A percentile compares a stretch with the other conserved stretches of the same genome.
Conservation (phyloP, 92 coral and sea anemone species). For the Virgularia gustaviana region DNA sequence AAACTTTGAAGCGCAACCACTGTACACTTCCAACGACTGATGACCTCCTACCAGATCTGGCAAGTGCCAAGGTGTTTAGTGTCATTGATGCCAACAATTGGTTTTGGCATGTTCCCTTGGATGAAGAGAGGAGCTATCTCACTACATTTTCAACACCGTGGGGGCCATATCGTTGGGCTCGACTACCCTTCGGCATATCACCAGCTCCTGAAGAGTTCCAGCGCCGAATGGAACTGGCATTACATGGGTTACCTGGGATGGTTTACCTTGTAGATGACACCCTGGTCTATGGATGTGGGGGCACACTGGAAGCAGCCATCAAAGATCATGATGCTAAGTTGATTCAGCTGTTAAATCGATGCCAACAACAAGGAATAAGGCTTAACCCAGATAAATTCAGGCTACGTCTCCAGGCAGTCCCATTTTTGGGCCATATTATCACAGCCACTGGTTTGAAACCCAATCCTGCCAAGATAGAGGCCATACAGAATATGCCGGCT, state of each 20-base stretch:
- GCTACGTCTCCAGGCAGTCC: conserved; percentile 20
- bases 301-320: conserved; percentile 30
- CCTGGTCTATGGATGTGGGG: conserved; percentile 36
- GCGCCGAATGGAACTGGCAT: conserved; percentile 34
- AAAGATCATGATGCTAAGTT: conserved; percentile 46
- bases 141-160: conserved; percentile 51
- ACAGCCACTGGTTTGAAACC: conserved; percentile 25
- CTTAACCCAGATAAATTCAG: conserved; percentile 38
- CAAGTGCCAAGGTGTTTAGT: conserved; percentile 47
- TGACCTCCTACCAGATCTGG: conserved; percentile 43
- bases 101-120: conserved; percentile 54
- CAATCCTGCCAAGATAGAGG: conserved; percentile 44
- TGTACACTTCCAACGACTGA: conserved; percentile 38
- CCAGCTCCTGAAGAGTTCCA: conserved; percentile 55
- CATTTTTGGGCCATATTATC: conserved; percentile 34
- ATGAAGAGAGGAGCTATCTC: conserved; percentile 37
- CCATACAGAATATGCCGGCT: conserved; percentile 21
- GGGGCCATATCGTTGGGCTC: conserved; percentile 43
- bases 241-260: conserved; percentile 33
- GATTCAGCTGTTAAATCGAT: conserved; percentile 23
- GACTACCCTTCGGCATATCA: conserved; percentile 51
- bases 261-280: conserved; percentile 33
- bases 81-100: conserved; percentile 54
- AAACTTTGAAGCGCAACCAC: conserved; percentile 38
- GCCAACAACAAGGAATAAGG: conserved; percentile 30